phyloP scores from a whole-genome alignment of 2,797 vertebrate genomes.

The Sebastes trivittatus region DNA sequence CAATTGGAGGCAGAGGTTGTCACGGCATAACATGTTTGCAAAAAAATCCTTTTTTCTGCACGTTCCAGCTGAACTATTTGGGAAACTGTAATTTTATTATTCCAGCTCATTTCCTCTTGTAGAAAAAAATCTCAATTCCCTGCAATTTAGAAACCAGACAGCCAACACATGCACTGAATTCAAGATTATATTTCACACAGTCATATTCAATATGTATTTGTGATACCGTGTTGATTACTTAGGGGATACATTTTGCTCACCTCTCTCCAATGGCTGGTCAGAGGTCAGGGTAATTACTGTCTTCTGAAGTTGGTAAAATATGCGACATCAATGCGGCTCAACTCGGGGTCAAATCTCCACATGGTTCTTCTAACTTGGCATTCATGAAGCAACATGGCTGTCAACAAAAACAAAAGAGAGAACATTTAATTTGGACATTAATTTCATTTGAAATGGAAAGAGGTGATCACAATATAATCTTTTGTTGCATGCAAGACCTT shows the following conservation, averaged over 20 bases:
- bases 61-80: not conserved
- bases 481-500: not conserved
- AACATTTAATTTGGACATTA: not conserved
- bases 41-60: accelerated
- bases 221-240: not conserved
- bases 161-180: not conserved
- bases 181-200: not conserved
- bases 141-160: not conserved
- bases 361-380: not conserved
- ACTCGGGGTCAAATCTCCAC: not conserved
- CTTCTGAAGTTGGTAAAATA: not conserved
- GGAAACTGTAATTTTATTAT: not conserved
- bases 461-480: not conserved
- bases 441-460: not conserved
- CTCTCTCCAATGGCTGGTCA: not conserved
- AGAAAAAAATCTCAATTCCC: not conserved
- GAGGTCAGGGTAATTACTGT: not conserved
- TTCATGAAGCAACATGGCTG: not conserved
- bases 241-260: not conserved
- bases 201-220: not conserved
- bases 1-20: not conserved
- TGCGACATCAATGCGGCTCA: too few relatives aligned
- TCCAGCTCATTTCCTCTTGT: not conserved
- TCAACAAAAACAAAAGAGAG: not conserved
- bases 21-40: accelerated